Evolutionary conservation across 30 jellyfish, hydroid and myxozoan genomes (phyloP).

Genomic region (Pelagia noctiluca): DNA sequence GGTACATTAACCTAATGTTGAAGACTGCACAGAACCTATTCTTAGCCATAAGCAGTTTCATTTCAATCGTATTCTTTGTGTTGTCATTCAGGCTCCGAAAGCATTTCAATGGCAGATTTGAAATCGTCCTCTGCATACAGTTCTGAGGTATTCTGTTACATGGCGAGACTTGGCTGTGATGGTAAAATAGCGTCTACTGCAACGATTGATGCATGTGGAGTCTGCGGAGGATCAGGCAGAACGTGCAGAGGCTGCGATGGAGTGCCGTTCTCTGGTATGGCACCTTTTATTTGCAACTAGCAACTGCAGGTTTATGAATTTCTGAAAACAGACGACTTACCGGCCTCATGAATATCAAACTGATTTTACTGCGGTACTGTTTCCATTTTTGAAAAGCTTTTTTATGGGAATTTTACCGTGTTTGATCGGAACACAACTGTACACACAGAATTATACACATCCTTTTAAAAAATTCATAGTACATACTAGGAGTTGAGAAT

Average conservation of each 20-base stretch:
- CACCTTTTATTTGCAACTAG: background rate
- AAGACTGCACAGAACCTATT: background rate
- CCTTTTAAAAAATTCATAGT: background rate
- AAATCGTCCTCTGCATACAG: conserved; percentile 46
- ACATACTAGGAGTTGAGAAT: background rate
- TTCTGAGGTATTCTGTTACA: conserved; percentile 50
- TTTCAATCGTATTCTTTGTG: conserved; percentile 25
- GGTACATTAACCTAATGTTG: background rate
- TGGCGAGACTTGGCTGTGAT: conserved; percentile 81
- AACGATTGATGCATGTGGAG: conserved; percentile 75
- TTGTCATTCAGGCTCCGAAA: no score
- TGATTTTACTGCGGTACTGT: background rate
- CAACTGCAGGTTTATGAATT: background rate
- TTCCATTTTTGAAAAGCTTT: background rate
- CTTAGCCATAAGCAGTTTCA: background rate
- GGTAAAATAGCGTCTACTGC: conserved; percentile 63
- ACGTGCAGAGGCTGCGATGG: conserved; percentile 88
- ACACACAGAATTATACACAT: background rate
- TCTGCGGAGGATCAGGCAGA: conserved; percentile 85
- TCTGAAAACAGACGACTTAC: no score
- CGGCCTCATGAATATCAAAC: background rate
- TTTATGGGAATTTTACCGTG: background rate
- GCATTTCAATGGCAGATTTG: background rate
- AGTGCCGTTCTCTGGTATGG: conserved; percentile 62
- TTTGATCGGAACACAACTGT: no score